phyloP scores from a whole-genome alignment of 1,140 invertebrate genomes.

The Bombus affinis region DNA sequence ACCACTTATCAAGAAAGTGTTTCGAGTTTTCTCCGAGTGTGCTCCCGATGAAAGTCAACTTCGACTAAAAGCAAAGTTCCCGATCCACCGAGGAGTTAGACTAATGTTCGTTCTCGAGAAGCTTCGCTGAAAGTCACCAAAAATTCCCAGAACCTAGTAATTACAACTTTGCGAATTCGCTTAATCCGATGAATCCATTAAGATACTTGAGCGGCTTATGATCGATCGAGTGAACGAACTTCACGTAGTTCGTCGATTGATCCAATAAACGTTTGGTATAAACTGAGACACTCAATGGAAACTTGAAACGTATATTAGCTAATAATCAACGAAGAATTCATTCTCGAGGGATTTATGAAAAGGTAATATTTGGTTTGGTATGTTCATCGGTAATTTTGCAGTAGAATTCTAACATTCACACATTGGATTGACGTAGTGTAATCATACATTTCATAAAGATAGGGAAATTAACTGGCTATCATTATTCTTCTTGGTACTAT shows the following conservation, averaged over 20 bases:
- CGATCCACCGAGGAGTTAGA: slow-evolving; percentile 55
- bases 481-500: too few species aligned
- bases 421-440: too few species aligned
- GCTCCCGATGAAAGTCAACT: slow-evolving; percentile 46
- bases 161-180: slow-evolving; percentile 19
- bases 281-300: neutral
- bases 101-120: slow-evolving; percentile 52
- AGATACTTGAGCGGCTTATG: neutral
- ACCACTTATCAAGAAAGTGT: slow-evolving; percentile 53
- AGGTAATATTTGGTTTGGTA: too few species aligned
- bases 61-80: slow-evolving; percentile 66
- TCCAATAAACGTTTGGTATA: neutral
- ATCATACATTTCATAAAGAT: too few species aligned
- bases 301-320: neutral
- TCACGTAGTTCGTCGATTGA: neutral
- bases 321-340: too few species aligned
- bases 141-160: slow-evolving; percentile 23
- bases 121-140: slow-evolving; percentile 50
- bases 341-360: too few species aligned
- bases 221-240: neutral
- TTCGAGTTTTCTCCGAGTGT: slow-evolving; percentile 42
- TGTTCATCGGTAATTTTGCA: too few species aligned
- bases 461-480: too few species aligned
- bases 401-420: too few species aligned
- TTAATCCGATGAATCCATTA: slow-evolving; percentile 8